Percentiles rank a stretch among this genome's conserved stretches.
phyloP scores from a whole-genome alignment of 2,797 vertebrate genomes.

The Propithecus deckenii region DNA sequence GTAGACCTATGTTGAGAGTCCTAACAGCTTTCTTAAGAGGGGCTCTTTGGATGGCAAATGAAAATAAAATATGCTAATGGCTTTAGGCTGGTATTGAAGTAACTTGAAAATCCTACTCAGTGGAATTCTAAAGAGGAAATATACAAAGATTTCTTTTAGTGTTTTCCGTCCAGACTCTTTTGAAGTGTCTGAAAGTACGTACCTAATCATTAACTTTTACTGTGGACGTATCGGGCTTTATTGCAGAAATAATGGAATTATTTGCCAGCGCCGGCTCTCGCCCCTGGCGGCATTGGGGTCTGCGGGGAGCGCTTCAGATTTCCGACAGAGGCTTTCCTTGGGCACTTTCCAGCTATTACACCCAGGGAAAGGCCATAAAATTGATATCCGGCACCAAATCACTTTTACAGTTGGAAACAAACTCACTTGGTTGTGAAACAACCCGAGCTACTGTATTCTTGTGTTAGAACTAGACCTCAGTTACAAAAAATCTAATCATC shows the following conservation, averaged over 20 bases:
- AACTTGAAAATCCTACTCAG: background rate
- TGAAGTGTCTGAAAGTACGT: background rate
- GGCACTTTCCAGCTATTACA: background rate
- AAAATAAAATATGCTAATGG: rapidly evolving
- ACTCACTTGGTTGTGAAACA: background rate
- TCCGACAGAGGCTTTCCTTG: background rate
- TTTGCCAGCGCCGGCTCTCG: background rate
- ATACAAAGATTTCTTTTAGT: background rate
- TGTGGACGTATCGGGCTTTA: background rate
- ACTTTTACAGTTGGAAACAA: background rate
- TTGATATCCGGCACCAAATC: background rate
- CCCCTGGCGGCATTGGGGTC: background rate
- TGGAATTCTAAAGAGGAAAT: background rate
- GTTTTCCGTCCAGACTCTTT: conserved; percentile 52
- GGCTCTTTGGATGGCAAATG: background rate
- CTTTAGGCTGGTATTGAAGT: background rate
- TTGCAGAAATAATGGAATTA: background rate
- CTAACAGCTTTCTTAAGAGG: background rate
- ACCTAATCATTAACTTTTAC: conserved; percentile 73
- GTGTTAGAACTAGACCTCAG: rapidly evolving
- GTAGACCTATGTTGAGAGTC: background rate
- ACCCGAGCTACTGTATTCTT: background rate
- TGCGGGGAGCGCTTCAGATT: background rate
- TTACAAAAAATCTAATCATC: background rate
- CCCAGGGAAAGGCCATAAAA: conserved; percentile 7